Conservation (phyloP, 2,113 vertebrate genomes). For the Pogonocichla stellata region DNA sequence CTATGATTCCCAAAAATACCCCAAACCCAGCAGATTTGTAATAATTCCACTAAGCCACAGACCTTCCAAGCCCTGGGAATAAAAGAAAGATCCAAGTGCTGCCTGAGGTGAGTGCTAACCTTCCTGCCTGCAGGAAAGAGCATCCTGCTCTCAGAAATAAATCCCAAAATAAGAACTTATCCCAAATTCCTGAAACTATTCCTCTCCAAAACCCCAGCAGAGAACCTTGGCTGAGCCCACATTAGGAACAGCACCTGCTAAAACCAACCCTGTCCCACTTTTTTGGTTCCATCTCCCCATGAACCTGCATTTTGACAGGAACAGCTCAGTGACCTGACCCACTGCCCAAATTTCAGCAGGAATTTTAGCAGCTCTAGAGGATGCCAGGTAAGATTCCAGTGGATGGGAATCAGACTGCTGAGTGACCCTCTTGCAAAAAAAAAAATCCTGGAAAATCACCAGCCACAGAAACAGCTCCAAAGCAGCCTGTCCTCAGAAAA, state of each 20-base stretch:
- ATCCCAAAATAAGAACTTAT: neutral
- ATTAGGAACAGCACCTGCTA: neutral
- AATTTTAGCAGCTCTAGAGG: neutral
- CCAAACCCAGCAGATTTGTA: neutral
- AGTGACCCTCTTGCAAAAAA: neutral
- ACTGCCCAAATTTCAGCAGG: neutral
- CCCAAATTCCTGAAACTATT: accelerated
- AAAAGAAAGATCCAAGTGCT: neutral
- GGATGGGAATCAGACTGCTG: neutral
- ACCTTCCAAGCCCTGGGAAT: neutral
- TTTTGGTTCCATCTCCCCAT: neutral
- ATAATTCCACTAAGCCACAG: neutral
- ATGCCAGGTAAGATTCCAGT: neutral
- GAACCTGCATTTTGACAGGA: neutral
- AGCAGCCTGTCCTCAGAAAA: neutral
- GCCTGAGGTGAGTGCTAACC: neutral
- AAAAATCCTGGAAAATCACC: neutral
- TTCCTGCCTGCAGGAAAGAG: neutral
- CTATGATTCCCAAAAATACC: neutral
- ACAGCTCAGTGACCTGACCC: neutral
- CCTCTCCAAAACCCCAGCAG: neutral
- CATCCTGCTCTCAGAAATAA: neutral
- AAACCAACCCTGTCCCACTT: neutral
- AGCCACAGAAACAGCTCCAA: neutral
- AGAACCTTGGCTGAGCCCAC: neutral